These are phyloP conservation scores for Dermochelys coriacea DNA, from an alignment of 2,797 vertebrate species.

Conservation along the genomic window DNA sequence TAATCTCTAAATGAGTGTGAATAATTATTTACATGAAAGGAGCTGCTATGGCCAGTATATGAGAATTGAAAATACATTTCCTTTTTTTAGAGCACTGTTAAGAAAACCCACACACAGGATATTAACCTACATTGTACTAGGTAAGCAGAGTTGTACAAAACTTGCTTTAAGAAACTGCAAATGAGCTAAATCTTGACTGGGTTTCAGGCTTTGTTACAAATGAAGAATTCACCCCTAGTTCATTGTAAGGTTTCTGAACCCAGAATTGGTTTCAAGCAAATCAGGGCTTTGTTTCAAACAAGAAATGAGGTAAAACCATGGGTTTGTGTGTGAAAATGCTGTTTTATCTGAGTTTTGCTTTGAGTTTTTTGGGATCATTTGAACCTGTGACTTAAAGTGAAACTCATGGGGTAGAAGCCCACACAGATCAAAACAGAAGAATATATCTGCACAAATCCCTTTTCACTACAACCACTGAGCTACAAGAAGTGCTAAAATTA, in stretches of 20 bases:
- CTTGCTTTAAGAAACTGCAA: background rate
- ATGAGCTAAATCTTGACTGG: background rate
- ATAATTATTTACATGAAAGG: background rate
- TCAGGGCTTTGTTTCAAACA: background rate
- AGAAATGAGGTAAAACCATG: background rate
- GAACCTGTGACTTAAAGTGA: background rate
- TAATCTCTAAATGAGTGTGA: background rate
- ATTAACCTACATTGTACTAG: background rate
- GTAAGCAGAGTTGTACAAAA: background rate
- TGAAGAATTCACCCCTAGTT: background rate
- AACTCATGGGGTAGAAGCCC: background rate
- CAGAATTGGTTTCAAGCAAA: background rate
- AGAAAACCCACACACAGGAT: background rate
- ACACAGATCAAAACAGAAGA: background rate
- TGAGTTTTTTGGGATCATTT: background rate
- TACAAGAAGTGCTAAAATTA: background rate
- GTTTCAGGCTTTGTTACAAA: background rate
- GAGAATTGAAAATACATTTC: background rate
- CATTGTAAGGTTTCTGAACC: background rate
- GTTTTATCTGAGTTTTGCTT: background rate
- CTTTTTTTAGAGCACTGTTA: background rate
- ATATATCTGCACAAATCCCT: background rate
- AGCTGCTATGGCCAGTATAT: background rate
- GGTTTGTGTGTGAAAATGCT: background rate
- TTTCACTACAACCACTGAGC: background rate